Base-by-base conservation (phyloP, 2,113 vertebrate genomes). In the Notarius quadriscutis region DNA sequence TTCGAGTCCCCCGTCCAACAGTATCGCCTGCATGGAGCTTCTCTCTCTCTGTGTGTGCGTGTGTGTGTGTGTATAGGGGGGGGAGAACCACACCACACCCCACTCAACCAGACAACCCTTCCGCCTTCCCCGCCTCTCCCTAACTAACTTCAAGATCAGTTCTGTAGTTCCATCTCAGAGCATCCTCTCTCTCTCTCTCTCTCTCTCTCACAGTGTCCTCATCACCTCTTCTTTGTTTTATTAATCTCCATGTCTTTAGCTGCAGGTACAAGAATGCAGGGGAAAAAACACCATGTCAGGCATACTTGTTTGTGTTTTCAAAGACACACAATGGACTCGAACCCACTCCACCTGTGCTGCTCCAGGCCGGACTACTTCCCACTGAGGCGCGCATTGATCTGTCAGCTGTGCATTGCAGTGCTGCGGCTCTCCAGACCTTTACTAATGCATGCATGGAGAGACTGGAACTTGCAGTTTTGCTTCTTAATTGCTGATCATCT, bases 361-460 rank as follows among this genome's bases (percentile, higher is more conserved):
- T 74, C 83, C 30, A 67, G 80, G 88, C 89, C 90, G 95, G 90
- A 93, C 94, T 95, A 95, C 94, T 95, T 94, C 88, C 87, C 90
- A 91, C 92, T 92, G 92, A 93, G 88, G 82, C 83, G 95, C 95
- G 95, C 93, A 96, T 90, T 89, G 92, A 95, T 95, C 91, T 89
- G 90, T 92, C 93, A 93, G 81, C 91, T 92, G 91, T 93, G 93
- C 93, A 93, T 94, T 92, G 91, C 89, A 91, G 94, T 94, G 91
- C 89, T 93, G 88, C 92, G 95, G 93, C 91, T 94, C 93, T 93
- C 92, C 94, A 95, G 93, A 95, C 94, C 94, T 94, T 92, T 41
- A 92, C 91, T 92, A 92, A 93, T 93, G 90, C 89, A 88, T 94
- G 94, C 91, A 91, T 83, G 91, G 87, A 89, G 89, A 89, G 87